Conservation (phyloP, 1,140 invertebrate genomes). For the Megathymus violae region DNA sequence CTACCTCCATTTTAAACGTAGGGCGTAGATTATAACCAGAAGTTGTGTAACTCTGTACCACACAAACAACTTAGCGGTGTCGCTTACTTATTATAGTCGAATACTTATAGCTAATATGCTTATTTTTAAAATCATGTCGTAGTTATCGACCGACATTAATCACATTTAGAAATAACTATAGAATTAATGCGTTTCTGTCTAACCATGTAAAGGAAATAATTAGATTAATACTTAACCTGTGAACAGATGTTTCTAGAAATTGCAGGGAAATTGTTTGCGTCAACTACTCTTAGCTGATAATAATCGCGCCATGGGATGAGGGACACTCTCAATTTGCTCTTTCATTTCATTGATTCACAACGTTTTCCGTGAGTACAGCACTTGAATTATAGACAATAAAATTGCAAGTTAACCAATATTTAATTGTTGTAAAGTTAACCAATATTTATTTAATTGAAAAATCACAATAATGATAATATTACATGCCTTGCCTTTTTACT, state of each 20-base stretch:
- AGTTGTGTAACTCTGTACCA: too few relatives aligned
- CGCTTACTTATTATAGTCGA: too few relatives aligned
- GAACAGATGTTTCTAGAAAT: constrained; percentile 17
- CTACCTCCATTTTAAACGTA: too few relatives aligned
- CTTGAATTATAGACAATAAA: constrained; percentile 6
- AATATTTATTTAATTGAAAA: too few relatives aligned
- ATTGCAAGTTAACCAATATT: neutral
- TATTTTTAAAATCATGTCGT: constrained; percentile 23
- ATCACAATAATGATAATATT: neutral
- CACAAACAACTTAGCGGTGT: too few relatives aligned
- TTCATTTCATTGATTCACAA: constrained; percentile 24
- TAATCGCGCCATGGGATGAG: constrained; percentile 23
- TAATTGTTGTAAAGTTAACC: too few relatives aligned
- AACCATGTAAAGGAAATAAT: neutral
- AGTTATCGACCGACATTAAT: neutral
- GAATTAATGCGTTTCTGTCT: too few relatives aligned
- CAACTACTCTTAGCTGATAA: constrained; percentile 16
- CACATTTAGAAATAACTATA: neutral
- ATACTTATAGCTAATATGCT: too few relatives aligned
- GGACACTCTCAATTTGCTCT: constrained; percentile 15
- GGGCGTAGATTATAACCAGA: too few relatives aligned
- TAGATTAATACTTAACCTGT: constrained; percentile 2
- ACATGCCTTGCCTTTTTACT: neutral
- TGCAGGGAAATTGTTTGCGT: constrained; percentile 14
- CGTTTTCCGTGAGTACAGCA: constrained; percentile 16